phyloP scores from a whole-genome alignment of 2,113 vertebrate genomes.

The Neomonachus schauinslandi region DNA sequence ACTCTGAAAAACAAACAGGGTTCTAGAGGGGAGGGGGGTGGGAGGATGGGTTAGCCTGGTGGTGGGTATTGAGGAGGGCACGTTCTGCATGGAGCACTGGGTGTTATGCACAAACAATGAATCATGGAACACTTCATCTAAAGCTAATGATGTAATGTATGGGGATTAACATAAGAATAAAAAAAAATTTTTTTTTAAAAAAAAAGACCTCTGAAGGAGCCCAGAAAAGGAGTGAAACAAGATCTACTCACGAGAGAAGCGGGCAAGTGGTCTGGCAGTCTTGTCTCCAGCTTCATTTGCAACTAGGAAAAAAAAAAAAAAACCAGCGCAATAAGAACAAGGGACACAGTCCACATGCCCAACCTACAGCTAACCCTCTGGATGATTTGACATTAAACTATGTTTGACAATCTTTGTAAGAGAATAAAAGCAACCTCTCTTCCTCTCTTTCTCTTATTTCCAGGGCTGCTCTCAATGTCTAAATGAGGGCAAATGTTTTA shows the following conservation, averaged over 20 bases:
- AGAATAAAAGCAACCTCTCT: background rate
- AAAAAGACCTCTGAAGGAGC: background rate
- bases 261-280: conserved; percentile 89
- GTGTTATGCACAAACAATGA: no score
- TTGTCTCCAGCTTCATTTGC: conserved; percentile 95
- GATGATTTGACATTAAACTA: no score
- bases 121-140: no score
- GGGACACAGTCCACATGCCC: background rate
- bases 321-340: conserved; percentile 6
- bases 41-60: no score
- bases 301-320: conserved; percentile 84
- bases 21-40: no score
- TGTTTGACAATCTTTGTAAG: background rate
- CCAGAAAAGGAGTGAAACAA: background rate
- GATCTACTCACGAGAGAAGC: conserved; percentile 93
- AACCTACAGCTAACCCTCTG: accelerated
- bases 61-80: no score
- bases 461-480: background rate
- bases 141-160: no score
- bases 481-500: background rate
- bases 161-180: no score
- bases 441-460: background rate
- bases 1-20: no score
- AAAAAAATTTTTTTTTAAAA: no score
- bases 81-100: no score